Evolutionary conservation across 1,140 invertebrate species (phyloP).

Genomic region (Calephelis virginiensis): DNA sequence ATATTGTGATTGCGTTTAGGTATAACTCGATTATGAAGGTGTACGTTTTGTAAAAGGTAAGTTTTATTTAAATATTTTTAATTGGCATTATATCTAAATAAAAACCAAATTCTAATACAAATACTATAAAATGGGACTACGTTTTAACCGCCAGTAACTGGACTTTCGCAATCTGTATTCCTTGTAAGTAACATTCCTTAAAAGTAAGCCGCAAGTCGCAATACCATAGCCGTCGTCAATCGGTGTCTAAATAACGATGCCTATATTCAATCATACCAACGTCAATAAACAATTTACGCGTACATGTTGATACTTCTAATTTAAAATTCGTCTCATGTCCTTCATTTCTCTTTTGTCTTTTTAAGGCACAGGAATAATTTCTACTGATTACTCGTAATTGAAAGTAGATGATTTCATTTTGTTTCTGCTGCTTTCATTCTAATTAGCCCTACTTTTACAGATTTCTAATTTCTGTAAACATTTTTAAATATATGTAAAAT

Average conservation of each 20-base stretch:
- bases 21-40: slow-evolving; percentile 61
- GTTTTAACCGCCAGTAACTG: slow-evolving; percentile 54
- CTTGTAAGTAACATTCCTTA: slow-evolving; percentile 61
- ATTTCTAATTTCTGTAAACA: too few species aligned
- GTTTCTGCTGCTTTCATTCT: slow-evolving; percentile 4
- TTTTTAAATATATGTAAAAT: too few species aligned
- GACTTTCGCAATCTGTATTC: slow-evolving; percentile 74
- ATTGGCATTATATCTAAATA: slow-evolving; percentile 21
- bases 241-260: slow-evolving; percentile 31
- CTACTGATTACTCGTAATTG: slow-evolving; percentile 46
- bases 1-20: slow-evolving; percentile 67
- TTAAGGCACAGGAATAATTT: slow-evolving; percentile 49
- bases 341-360: slow-evolving; percentile 56
- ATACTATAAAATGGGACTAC: slow-evolving; percentile 38
- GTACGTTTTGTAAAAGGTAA: slow-evolving; percentile 62
- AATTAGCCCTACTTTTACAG: not conserved
- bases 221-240: slow-evolving; percentile 48
- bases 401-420: slow-evolving; percentile 34
- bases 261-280: slow-evolving; percentile 18
- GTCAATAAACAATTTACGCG: slow-evolving; percentile 17
- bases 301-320: slow-evolving; percentile 23
- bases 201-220: slow-evolving; percentile 46
- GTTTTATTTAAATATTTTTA: slow-evolving; percentile 31
- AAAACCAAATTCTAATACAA: slow-evolving; percentile 34
- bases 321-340: slow-evolving; percentile 49